phyloP scores from a whole-genome alignment of 2,888 invertebrate species.

The Bunonema sp. region DNA sequence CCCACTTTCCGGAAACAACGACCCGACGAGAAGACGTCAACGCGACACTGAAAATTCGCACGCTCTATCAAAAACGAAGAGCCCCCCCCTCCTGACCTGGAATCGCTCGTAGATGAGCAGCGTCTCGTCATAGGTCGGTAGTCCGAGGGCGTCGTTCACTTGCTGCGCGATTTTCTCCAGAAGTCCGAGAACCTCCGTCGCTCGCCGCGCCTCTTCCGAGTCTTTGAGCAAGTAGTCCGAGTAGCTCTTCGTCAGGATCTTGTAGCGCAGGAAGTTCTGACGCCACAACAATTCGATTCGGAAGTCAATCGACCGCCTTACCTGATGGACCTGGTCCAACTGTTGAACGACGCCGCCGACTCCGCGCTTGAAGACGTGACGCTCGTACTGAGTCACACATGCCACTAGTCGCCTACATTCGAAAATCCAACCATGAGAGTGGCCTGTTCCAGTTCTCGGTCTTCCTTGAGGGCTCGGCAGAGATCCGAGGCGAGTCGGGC shows the following conservation, averaged over 20 bases:
- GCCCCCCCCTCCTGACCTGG: no score
- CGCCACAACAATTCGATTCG: conserved; percentile 5
- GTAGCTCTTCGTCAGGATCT: conserved; percentile 32
- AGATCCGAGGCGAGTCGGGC: conserved; percentile 15
- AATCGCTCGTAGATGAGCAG: conserved; percentile 22
- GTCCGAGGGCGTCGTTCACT: conserved; percentile 25
- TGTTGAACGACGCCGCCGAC: conserved; percentile 23
- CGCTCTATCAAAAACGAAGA: background rate
- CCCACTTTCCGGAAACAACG: conserved; percentile 25
- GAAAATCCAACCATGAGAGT: conserved; percentile 14
- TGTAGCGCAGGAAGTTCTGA: conserved; percentile 31
- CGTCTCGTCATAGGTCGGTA: conserved; percentile 22
- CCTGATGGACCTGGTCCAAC: conserved; percentile 13
- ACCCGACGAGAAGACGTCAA: conserved; percentile 31
- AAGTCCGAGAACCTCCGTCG: conserved; percentile 21
- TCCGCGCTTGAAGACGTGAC: conserved; percentile 18
- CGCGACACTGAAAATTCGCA: conserved; percentile 13
- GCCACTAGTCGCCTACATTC: background rate
- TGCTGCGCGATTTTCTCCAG: conserved; percentile 21
- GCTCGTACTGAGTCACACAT: conserved; percentile 15
- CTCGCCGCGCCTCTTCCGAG: conserved; percentile 10
- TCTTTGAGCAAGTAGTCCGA: conserved; percentile 13
- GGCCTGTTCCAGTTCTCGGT: conserved; percentile 32
- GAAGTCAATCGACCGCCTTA: background rate
- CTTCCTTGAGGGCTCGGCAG: conserved; percentile 17